Conservation (phyloP, 2,888 invertebrate genomes). For the Aricia artaxerxes region DNA sequence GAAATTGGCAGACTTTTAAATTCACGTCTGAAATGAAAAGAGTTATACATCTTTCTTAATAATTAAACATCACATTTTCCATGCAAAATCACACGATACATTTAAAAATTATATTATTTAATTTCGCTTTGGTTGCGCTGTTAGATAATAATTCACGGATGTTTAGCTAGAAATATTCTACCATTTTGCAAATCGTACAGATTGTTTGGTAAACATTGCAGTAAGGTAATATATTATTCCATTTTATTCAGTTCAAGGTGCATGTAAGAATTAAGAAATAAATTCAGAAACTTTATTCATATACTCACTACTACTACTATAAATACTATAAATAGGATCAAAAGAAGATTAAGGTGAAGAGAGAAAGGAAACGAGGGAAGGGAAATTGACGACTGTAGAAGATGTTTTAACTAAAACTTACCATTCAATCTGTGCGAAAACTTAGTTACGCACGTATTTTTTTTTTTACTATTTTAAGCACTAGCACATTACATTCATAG, state of each 20-base stretch:
- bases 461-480: neutral
- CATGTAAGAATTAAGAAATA: neutral
- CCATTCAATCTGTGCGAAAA: conserved; percentile 6
- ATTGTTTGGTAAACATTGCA: neutral
- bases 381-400: neutral
- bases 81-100: conserved; percentile 30
- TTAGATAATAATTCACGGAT: conserved; percentile 28
- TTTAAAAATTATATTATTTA: conserved; percentile 28
- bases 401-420: neutral
- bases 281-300: neutral
- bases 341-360: neutral
- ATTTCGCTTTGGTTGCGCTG: conserved; percentile 55
- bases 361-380: neutral
- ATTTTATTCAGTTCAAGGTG: neutral
- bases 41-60: conserved; percentile 43
- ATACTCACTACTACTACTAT: no score
- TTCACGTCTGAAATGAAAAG: conserved; percentile 68
- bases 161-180: conserved; percentile 13
- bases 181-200: conserved; percentile 7
- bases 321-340: neutral
- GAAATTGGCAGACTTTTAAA: conserved; percentile 58
- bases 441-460: conserved; percentile 9
- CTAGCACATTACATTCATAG: conserved; percentile 13
- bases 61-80: conserved; percentile 30
- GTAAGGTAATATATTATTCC: neutral